A percentile compares a stretch with the other conserved stretches of the same genome.
These are phyloP conservation scores for Acronicta leporina DNA, from an alignment of 2,888 invertebrate genomes.

Conservation along the genomic window DNA sequence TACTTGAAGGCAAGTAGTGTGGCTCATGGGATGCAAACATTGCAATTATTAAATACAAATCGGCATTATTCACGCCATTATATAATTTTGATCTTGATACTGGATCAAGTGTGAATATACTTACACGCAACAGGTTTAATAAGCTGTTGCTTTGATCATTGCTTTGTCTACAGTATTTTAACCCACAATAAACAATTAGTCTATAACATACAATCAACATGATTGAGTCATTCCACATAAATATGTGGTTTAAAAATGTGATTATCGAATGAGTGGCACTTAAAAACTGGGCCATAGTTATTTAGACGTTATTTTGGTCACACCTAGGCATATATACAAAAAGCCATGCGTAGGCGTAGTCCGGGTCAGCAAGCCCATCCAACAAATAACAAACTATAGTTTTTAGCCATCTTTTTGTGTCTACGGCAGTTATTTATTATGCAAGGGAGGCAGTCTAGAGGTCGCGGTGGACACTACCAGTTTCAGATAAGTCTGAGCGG, in stretches of 20 bases:
- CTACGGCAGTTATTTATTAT: slow-evolving; percentile 27
- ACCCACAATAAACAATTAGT: no score
- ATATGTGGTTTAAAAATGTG: no score
- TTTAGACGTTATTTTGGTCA: not conserved
- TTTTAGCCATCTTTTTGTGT: slow-evolving; percentile 40
- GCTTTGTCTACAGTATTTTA: no score
- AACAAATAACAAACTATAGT: slow-evolving; percentile 1
- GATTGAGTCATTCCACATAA: no score
- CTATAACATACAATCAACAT: no score
- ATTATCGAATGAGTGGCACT: no score
- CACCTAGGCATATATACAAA: slow-evolving; percentile 3
- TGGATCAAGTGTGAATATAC: no score
- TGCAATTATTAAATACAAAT: no score
- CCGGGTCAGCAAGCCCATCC: slow-evolving; percentile 10
- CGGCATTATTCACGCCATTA: no score
- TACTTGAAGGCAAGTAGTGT: not conserved
- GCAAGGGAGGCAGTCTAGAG: slow-evolving; percentile 40
- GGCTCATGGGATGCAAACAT: not conserved
- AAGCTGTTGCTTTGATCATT: no score
- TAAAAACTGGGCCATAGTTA: not conserved
- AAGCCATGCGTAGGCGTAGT: slow-evolving; percentile 18
- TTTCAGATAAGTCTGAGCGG: slow-evolving; percentile 32
- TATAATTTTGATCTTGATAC: no score
- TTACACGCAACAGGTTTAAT: no score
- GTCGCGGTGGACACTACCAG: slow-evolving; percentile 27